Percentiles rank a stretch among this genome's conserved stretches.
Evolutionary conservation across 2,113 vertebrate species (phyloP).

Genomic region (Lontra canadensis): DNA sequence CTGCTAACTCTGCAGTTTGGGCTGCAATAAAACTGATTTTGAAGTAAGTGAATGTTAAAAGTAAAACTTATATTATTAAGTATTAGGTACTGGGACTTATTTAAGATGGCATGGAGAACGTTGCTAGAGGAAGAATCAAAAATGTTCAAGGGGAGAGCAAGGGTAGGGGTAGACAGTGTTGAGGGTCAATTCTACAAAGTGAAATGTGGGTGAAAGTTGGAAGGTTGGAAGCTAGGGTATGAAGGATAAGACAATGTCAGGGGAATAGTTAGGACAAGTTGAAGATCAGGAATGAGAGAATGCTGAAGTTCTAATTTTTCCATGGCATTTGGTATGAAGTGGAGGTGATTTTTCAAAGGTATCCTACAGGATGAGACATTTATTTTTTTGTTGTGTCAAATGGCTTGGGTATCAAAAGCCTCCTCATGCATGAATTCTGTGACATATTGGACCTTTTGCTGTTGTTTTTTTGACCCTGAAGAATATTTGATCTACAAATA

Average conservation of each 20-base stretch:
- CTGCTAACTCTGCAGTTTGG: constrained; percentile 90
- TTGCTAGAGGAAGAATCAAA: background rate
- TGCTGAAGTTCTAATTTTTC: background rate
- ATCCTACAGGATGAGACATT: background rate
- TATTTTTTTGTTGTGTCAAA: background rate
- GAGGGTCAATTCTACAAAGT: background rate
- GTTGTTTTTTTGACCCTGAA: background rate
- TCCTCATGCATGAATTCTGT: background rate
- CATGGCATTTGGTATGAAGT: background rate
- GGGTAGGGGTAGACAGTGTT: background rate
- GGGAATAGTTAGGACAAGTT: background rate
- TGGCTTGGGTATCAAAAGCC: background rate
- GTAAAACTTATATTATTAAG: constrained; percentile 18
- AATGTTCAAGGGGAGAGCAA: background rate
- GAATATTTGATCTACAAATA: background rate
- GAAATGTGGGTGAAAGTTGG: background rate
- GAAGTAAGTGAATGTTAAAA: constrained; percentile 77
- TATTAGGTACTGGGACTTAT: background rate
- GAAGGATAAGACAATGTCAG: background rate
- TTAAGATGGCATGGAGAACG: background rate
- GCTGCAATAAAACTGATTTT: constrained; percentile 90
- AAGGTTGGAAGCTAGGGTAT: background rate
- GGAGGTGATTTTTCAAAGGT: constrained; percentile 4
- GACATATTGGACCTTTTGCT: background rate
- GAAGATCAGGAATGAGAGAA: background rate